A percentile compares a stretch with the other conserved stretches of the same genome.
Conservation (phyloP, 2,113 vertebrate species). For the Pagrus major region DNA sequence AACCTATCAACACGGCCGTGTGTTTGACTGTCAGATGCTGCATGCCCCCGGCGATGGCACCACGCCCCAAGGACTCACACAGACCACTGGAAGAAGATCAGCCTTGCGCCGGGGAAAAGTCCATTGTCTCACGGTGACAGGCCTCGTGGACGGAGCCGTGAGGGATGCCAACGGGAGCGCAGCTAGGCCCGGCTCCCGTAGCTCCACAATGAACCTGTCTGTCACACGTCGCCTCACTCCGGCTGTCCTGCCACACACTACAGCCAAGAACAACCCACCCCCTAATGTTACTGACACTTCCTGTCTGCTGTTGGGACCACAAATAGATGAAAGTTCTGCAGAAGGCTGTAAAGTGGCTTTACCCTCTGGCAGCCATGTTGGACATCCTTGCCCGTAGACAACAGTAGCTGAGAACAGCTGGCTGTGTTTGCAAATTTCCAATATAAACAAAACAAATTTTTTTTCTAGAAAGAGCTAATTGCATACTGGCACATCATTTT, state of each 20-base stretch:
- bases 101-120: conserved; percentile 12
- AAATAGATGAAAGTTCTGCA: conserved; percentile 27
- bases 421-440: neutral
- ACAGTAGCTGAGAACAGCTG: neutral
- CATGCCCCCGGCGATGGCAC: conserved; percentile 60
- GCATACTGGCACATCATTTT: neutral
- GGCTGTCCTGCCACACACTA: conserved; percentile 37
- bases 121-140: conserved; percentile 68
- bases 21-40: conserved; percentile 56
- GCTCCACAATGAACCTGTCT: conserved; percentile 66
- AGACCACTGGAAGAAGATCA: conserved; percentile 45
- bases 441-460: neutral
- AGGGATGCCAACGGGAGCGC: conserved; percentile 49
- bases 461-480: neutral
- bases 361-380: neutral
- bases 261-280: conserved; percentile 33
- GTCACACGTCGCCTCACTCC: conserved; percentile 47
- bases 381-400: neutral
- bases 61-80: conserved; percentile 58
- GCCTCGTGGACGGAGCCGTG: conserved; percentile 35
- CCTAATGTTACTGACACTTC: conserved; percentile 42
- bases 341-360: neutral
- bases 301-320: conserved; percentile 35
- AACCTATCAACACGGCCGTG: conserved; percentile 31
- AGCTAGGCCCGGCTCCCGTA: conserved; percentile 33